These are phyloP conservation scores for Leptinotarsa lineolata DNA, from an alignment of 1,140 invertebrate species.

Conservation along the genomic window DNA sequence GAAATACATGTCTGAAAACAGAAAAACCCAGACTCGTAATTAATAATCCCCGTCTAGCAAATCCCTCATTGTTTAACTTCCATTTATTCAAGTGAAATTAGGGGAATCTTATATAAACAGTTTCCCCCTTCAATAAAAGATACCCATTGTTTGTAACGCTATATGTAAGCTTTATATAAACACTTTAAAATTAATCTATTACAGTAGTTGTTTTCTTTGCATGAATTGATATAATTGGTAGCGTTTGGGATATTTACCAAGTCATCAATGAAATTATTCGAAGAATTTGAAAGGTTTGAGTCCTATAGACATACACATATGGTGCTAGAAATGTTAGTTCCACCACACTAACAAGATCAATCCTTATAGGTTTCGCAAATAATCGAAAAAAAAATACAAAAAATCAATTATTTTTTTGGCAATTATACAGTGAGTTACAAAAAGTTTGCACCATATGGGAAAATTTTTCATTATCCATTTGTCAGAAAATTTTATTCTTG, in stretches of 20 bases:
- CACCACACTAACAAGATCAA: too few species aligned
- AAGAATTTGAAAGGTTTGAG: too few species aligned
- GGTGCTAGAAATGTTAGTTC: too few species aligned
- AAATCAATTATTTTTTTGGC: too few species aligned
- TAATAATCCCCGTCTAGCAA: conserved; percentile 11
- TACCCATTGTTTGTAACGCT: conserved; percentile 16
- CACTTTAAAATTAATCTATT: conserved; percentile 1
- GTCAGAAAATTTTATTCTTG: too few species aligned
- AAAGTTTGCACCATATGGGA: too few species aligned
- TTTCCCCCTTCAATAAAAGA: conserved; percentile 14
- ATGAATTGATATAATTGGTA: conserved; percentile 11
- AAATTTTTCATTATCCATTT: too few species aligned
- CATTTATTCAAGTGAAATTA: conserved; percentile 26
- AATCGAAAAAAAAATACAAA: too few species aligned
- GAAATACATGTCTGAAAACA: neutral
- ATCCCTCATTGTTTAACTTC: conserved; percentile 27
- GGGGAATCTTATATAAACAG: conserved; percentile 22
- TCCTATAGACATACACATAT: too few species aligned
- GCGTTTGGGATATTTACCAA: neutral
- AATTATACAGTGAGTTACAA: too few species aligned
- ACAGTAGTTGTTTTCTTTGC: conserved; percentile 11
- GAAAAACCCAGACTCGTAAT: conserved; percentile 1
- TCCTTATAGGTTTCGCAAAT: too few species aligned
- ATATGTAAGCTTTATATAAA: conserved; percentile 7
- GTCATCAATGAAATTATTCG: neutral